Evolutionary conservation across 2,888 invertebrate species (phyloP), one percentile per base, ranked within the genome.

Genomic region (Proisotoma minuta): DNA sequence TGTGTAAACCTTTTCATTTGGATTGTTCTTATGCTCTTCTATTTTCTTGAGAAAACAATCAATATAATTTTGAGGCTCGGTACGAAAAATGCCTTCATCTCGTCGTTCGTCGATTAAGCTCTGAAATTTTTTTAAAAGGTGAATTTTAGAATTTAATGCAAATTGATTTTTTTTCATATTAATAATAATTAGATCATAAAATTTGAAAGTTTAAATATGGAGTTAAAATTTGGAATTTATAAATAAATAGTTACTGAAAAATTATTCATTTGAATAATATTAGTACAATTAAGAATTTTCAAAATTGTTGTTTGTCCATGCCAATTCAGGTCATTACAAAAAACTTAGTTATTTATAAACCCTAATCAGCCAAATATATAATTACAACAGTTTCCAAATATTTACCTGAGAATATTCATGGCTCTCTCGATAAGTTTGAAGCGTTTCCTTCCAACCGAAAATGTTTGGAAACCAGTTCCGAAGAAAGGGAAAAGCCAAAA

Each of bases 41-140:
- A 68, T 68, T 49, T 68, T 68, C 26, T 65, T 49, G 1, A 68
- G 48, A 51, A 65, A 68, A 1, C 64, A 57, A 50, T 68, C 67
- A 23, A 68, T 60, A 18, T 65, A 68, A 47, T 62, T 68, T 34
- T 64, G 57, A 1, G 67, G 67, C 15, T 62, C 57, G 1, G 50
- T 50, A 27, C 50, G 40, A 23, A 62, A 68, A 1, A 15, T n/a
- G 5, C 67, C 65, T 56, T 60, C 64, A 0, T 24, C 43, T 47
- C 49, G 60, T 39, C 66, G 53, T 57, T 62, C 60, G 28, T 63
- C 58, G 24, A 66, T 47, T 12, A 66, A 53, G n/a, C 48, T 43
- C 57, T 57, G 27, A 3, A 57, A 26, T 47, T 20, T 34, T n/a
- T n/a, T n/a, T 10, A 34, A 10, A 8, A 34, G 15, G 8, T 8